Evolutionary conservation across 2,797 vertebrate species (phyloP), one percentile per base, ranked within the genome.

Genomic region (Sebastiscus tertius): DNA sequence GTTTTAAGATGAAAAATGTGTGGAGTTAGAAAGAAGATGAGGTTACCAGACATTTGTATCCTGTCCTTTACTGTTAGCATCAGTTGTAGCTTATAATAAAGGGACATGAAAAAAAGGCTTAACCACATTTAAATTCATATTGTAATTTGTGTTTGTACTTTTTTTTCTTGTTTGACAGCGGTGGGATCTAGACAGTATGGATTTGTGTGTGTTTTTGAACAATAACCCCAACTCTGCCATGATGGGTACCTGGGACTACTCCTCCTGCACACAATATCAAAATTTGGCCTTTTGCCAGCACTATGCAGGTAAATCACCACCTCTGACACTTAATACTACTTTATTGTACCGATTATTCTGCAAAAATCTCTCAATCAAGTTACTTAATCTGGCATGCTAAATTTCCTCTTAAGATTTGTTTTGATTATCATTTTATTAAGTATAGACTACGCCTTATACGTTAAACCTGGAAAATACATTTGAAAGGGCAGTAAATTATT

Each of bases 181-280:
- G 4, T 96, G 91, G 81, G 93, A 96, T 75, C 89, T 90, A 26
- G 96, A 97, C 0, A 89, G 91, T 61, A 78, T 94, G 75, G 95
- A 96, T 77, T 92, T 96, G 36, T 99, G 98, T 8, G 96, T 93
- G 46, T 95, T 96, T 76, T 90, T 99, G 66, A 92, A 97, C 75
- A 98, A 97, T 69, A 93, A 97, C 88, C 95, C 94, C 12, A 94
- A 94, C 77, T 97, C 97, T 6, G 91, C 93, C 0, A 94, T 97
- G 87, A 91, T 97, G 92, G 98, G 98, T 56, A 97, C 96, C 4
- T 99, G 98, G 98, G 97, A 99, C 93, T 97, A 96, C 84, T 95
- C 96, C 71, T 89, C 95, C 80, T 99, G 98, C 81, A 78, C 88
- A 54, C 91, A 97, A 18, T 55, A 2, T 13, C 94, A 97, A 22